Evolutionary conservation across 2,888 invertebrate species (phyloP), one percentile per base, ranked within the genome.

Genomic region (Petrolisthes manimaculis): DNA sequence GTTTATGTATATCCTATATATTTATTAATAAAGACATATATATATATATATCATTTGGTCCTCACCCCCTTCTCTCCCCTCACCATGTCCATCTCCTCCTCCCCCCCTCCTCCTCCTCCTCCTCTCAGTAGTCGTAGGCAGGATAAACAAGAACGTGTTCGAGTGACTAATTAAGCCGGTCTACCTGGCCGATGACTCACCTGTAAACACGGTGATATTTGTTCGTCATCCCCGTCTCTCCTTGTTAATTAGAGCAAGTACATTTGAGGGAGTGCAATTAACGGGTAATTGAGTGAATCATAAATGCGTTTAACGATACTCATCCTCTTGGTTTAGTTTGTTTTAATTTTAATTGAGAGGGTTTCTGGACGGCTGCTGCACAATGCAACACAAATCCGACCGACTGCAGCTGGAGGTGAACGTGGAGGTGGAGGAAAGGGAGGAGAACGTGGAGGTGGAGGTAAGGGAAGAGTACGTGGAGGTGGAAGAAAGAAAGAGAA

Each of bases 201-300:
- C 84, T 79, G 84, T 85, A 85, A 85, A 85, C 84, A 79, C 61
- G 84, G 53, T 69, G 69, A 85, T 79, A 85, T 78, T 85, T 79
- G 78, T 85, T 85, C 78, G 69, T 79, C 67, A 69, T 69, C 77
- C 84, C 77, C 77, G 84, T 37, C 77, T 61, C n/a, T 61, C 80
- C 80, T 86, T 86, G 86, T 86, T 86, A 86, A 86, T 86, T 86
- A 86, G 81, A 81, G 86, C 86, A 86, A 81, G 86, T 86, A 86
- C 81, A 81, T 75, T 81, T 74, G 74, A 56, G 74, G 51, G 74
- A 74, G 69, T 37, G 81, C 86, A 86, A 74, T 81, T 79, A 85
- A 71, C 54, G 56, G 56, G 80, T 86, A 86, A 86, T 86, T 80
- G 86, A 86, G 56, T 61, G 81, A 74, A 74, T 86, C 86, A 86